Evolutionary conservation across 1,140 invertebrate species (phyloP), one percentile per base, ranked within the genome.

Genomic region (Hetaerina americana): DNA sequence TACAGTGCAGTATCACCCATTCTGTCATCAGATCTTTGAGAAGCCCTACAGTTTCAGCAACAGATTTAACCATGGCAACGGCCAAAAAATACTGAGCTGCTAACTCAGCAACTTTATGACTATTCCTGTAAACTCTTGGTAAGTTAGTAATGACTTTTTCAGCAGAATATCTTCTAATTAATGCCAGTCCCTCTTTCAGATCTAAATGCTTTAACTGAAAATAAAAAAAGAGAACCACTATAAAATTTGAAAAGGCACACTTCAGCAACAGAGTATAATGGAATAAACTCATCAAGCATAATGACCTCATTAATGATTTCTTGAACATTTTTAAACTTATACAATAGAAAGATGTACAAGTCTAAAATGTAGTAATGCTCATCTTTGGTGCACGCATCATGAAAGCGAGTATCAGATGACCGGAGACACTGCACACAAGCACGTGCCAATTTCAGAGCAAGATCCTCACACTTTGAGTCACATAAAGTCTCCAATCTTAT

Each of bases 401-500:
- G 78, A 71, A 80, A 78, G 72, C 81, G 79, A n/a, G 82, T 72
- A 79, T 79, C 74, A 80, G 76, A 72, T 78, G 77, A 76, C 72
- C 79, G 77, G 18, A 84, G 78, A 57, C 80, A 83, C 71, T 81
- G 79, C 8, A 83, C 77, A 72, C 83, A 84, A 18, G 83, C 82
- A 66, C 81, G 81, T 27, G 84, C 81, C 74, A 86, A 80, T 76
- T 82, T 81, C 27, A 85, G 79, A 73, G 85, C 85, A 73, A 86
- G 79, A 75, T 85, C 83, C 78, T 85, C 84, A 79, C 84, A 85
- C 73, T 81, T 81, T 71, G 82, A 81, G 76, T 84, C 84, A 75
- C 82, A 84, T 71, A 85, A 80, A 77, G 82, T 84, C 76, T 84
- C 83, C 72, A 86, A 78, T 75, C 84, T 80, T 78, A 84, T 83